phyloP scores from a whole-genome alignment of 2,888 invertebrate genomes.

The Prenolepis imparis region DNA sequence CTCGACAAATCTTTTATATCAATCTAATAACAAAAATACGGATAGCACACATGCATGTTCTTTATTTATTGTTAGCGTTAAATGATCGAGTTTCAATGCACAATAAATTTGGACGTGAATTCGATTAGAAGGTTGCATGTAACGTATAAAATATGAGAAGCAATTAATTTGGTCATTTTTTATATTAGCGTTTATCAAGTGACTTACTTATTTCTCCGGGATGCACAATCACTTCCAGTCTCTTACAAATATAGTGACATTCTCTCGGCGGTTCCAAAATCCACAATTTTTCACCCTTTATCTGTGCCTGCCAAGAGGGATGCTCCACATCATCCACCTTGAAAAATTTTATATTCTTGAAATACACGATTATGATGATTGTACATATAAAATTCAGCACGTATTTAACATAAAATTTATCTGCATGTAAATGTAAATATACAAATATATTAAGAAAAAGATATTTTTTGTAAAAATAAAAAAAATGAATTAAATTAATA shows the following conservation, averaged over 20 bases:
- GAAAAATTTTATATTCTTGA: slow-evolving; percentile 37
- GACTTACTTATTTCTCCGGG: slow-evolving; percentile 96
- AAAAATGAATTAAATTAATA: background rate
- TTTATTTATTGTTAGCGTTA: slow-evolving; percentile 5
- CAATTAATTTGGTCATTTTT: slow-evolving; percentile 14
- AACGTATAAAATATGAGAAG: background rate
- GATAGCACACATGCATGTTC: background rate
- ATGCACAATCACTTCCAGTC: slow-evolving; percentile 91
- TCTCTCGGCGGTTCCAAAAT: slow-evolving; percentile 96
- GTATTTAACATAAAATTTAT: background rate
- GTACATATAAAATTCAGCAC: background rate
- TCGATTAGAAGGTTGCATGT: slow-evolving; percentile 1
- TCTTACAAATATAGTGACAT: slow-evolving; percentile 93
- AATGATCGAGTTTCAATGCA: background rate
- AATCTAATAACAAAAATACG: background rate
- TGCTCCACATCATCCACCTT: slow-evolving; percentile 97
- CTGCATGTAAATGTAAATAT: background rate
- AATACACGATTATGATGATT: background rate
- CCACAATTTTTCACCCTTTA: slow-evolving; percentile 96
- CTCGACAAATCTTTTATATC: background rate
- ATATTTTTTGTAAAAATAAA: background rate
- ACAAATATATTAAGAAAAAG: background rate
- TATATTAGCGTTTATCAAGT: background rate
- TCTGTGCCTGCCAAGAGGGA: slow-evolving; percentile 99
- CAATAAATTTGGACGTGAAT: slow-evolving; percentile 7